These are phyloP conservation scores for Euthynnus affinis DNA, from an alignment of 2,797 vertebrate species.

Conservation along the genomic window DNA sequence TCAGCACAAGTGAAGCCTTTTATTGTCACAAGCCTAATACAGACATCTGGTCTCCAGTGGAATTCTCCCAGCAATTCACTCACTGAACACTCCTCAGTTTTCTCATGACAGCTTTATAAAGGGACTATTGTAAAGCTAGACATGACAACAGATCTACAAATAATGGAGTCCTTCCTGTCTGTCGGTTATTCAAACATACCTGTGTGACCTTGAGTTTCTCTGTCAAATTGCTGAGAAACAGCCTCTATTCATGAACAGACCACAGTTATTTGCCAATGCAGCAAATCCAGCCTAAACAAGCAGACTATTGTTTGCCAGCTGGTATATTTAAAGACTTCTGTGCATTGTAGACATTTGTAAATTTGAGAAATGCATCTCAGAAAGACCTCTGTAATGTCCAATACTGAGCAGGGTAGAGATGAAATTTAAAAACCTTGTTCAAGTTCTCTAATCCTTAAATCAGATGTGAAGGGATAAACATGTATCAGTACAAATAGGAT, in stretches of 20 bases:
- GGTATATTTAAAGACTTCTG: not conserved
- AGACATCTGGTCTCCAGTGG: too few species aligned
- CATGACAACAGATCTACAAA: not conserved
- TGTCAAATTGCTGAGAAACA: not conserved
- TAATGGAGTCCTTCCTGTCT: not conserved
- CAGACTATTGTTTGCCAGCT: not conserved
- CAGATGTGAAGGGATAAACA: not conserved
- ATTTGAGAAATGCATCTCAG: too few species aligned
- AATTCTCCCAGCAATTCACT: too few species aligned
- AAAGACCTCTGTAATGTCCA: not conserved
- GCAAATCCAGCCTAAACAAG: not conserved
- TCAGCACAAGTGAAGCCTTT: too few species aligned
- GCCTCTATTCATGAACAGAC: not conserved
- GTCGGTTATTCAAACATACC: too few species aligned
- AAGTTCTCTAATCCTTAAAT: not conserved
- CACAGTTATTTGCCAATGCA: not conserved
- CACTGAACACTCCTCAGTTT: not conserved
- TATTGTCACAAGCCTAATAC: too few species aligned
- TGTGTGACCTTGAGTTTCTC: not conserved
- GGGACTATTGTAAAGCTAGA: not conserved
- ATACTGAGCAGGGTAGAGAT: not conserved
- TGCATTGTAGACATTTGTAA: too few species aligned
- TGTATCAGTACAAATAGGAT: too few species aligned
- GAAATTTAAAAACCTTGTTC: too few species aligned
- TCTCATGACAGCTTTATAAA: accelerated